These are phyloP conservation scores for Tetrax tetrax DNA, from an alignment of 2,113 vertebrate genomes.

Conservation along the genomic window DNA sequence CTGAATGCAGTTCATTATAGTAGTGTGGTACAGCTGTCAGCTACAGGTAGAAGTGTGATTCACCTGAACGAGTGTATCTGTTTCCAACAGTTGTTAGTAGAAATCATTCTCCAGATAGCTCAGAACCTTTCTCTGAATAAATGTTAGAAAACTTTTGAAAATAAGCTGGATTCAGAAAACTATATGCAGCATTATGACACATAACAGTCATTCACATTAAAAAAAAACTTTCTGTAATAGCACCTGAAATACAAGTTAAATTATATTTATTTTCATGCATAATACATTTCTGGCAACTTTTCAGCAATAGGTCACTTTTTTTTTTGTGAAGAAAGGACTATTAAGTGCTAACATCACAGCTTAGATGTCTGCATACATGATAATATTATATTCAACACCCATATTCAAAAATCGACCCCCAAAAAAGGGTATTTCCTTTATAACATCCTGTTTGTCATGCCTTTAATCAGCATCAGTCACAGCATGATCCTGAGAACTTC, in stretches of 20 bases:
- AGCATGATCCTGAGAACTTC: neutral
- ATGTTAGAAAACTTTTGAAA: neutral
- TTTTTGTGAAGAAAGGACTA: neutral
- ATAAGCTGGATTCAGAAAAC: neutral
- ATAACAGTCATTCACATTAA: neutral
- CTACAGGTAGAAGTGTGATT: accelerated
- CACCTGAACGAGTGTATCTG: accelerated
- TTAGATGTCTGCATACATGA: neutral
- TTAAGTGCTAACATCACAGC: neutral
- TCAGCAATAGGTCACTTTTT: neutral
- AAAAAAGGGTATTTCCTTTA: neutral
- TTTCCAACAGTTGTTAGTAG: neutral
- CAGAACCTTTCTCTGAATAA: neutral
- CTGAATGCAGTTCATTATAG: neutral
- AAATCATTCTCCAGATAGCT: neutral
- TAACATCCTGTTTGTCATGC: neutral
- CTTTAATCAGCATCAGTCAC: neutral
- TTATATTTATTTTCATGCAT: neutral
- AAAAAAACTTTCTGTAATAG: neutral
- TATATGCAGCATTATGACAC: neutral
- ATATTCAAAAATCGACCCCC: neutral
- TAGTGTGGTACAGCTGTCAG: neutral
- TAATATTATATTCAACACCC: neutral
- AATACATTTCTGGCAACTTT: neutral
- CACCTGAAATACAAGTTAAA: neutral